Percentiles rank a stretch among this genome's conserved stretches.
Conservation (phyloP, 2,113 vertebrate genomes). For the Hemicordylus capensis region DNA sequence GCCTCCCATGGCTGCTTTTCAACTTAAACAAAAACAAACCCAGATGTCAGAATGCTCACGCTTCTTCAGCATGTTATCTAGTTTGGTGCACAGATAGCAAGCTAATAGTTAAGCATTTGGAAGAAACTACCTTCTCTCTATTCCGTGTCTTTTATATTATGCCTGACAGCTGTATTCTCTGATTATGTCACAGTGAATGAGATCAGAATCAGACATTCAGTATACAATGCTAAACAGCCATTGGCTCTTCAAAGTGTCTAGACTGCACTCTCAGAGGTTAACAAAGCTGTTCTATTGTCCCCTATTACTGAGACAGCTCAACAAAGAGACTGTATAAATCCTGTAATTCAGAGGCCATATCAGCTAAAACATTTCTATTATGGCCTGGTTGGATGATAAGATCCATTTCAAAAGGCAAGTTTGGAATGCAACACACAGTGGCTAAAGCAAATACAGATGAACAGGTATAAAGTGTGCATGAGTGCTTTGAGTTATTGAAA, state of each 20-base stretch:
- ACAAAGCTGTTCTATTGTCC: neutral
- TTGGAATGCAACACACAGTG: neutral
- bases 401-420: neutral
- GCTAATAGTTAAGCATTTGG: neutral
- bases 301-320: neutral
- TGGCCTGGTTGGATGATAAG: neutral
- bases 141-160: neutral
- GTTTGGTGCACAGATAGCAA: neutral
- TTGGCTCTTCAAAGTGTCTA: neutral
- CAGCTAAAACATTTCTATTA: conserved; percentile 1
- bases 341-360: neutral
- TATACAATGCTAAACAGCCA: neutral
- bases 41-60: too few species aligned
- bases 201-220: neutral
- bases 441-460: neutral
- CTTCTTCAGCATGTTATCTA: neutral
- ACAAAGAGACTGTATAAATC: conserved; percentile 3
- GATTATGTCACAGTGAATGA: neutral
- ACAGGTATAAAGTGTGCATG: neutral
- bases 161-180: neutral
- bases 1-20: neutral
- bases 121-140: neutral
- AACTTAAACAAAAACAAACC: too few species aligned
- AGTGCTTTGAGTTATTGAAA: conserved; percentile 1
- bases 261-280: neutral